These are phyloP conservation scores for Scarus forsteni DNA, from an alignment of 2,797 vertebrate species.

Conservation along the genomic window DNA sequence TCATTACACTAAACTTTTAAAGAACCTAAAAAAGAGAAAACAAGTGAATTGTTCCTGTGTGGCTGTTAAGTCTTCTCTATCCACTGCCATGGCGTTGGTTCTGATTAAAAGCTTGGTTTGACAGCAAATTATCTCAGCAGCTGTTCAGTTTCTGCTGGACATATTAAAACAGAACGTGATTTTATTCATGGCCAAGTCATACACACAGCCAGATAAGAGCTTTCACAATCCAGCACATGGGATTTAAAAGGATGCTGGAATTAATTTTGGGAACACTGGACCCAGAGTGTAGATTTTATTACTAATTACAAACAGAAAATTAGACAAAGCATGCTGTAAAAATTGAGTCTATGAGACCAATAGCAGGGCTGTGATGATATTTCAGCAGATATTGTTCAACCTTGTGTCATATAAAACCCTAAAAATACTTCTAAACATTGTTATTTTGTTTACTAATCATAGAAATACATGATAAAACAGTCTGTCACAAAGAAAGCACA, in stretches of 20 bases:
- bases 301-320: neutral
- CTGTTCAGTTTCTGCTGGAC: slow-evolving; percentile 2
- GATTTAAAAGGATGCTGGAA: neutral
- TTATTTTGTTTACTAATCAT: no score
- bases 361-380: no score
- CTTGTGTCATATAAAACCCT: no score
- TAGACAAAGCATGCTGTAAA: no score
- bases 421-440: no score
- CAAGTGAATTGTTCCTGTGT: neutral
- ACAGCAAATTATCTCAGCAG: slow-evolving; percentile 17
- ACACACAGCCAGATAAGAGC: neutral
- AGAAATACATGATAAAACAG: no score
- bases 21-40: no score
- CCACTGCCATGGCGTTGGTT: neutral
- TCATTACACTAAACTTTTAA: neutral
- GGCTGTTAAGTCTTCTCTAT: neutral
- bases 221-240: neutral
- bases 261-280: neutral
- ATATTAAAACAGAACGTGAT: slow-evolving; percentile 3
- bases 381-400: no score
- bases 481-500: no score
- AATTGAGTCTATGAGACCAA: no score
- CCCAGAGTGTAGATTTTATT: neutral
- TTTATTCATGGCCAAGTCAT: neutral
- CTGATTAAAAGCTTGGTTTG: slow-evolving; percentile 21